Evolutionary conservation across 2,797 vertebrate species (phyloP).

Genomic region (Gallinago stenura): DNA sequence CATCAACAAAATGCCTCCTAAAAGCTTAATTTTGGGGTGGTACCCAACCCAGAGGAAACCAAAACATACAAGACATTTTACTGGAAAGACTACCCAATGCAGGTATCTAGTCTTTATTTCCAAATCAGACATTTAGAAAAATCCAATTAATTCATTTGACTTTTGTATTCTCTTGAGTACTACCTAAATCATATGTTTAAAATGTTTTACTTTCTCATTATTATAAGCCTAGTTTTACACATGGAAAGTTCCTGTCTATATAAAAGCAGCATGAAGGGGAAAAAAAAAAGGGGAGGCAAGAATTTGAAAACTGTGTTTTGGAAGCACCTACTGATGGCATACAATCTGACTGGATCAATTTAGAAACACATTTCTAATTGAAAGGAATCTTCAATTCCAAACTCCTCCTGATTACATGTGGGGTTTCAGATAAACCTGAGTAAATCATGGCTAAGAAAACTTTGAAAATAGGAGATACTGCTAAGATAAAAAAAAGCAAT

Average conservation of each 20-base stretch:
- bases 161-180: not conserved
- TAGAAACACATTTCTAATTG: not conserved
- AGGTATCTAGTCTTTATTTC: not conserved
- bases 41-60: not conserved
- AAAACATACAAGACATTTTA: not conserved
- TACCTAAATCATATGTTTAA: not conserved
- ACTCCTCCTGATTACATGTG: not conserved
- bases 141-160: not conserved
- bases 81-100: not conserved
- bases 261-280: not conserved
- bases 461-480: not conserved
- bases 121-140: not conserved
- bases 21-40: not conserved
- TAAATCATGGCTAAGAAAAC: not conserved
- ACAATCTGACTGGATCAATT: not conserved
- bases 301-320: not conserved
- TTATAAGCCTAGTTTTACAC: not conserved
- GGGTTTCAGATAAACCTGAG: not conserved
- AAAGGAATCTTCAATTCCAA: not conserved
- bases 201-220: not conserved
- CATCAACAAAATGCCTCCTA: not conserved
- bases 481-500: not conserved
- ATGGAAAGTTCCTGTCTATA: not conserved
- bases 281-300: not conserved
- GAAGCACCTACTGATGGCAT: not conserved